phyloP scores from a whole-genome alignment of 2,888 invertebrate genomes.

The Chymomyza amoena region DNA sequence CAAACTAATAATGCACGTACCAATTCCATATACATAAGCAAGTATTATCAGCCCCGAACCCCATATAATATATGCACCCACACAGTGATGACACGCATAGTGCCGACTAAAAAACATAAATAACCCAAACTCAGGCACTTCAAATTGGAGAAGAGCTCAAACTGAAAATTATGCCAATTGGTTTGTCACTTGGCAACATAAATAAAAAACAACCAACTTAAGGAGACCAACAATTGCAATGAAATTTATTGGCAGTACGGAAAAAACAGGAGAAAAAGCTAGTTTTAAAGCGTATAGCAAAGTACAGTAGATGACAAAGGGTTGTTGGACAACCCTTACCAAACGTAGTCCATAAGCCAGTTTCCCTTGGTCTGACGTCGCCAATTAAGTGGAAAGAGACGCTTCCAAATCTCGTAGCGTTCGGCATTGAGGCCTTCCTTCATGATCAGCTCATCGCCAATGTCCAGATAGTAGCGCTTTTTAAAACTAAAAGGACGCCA shows the following conservation, averaged over 20 bases:
- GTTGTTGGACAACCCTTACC: background rate
- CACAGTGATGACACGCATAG: constrained; percentile 65
- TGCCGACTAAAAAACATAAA: constrained; percentile 25
- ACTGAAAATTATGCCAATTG: constrained; percentile 61
- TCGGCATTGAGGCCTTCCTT: constrained; percentile 72
- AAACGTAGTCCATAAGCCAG: constrained; percentile 56
- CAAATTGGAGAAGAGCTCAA: constrained; percentile 60
- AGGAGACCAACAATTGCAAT: constrained; percentile 21
- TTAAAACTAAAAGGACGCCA: constrained; percentile 77
- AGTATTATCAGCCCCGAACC: constrained; percentile 11
- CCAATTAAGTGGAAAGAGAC: constrained; percentile 76
- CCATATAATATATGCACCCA: constrained; percentile 68
- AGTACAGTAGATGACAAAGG: constrained; percentile 52
- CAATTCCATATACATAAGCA: constrained; percentile 22
- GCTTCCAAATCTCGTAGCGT: constrained; percentile 77
- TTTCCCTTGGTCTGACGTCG: constrained; percentile 70
- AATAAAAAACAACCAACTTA: constrained; percentile 4
- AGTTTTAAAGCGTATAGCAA: background rate
- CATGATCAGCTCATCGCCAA: constrained; percentile 72
- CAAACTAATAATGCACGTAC: constrained; percentile 53
- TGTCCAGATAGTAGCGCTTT: constrained; percentile 76
- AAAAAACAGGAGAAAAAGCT: background rate
- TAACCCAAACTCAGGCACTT: constrained; percentile 37
- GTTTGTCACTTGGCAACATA: constrained; percentile 63
- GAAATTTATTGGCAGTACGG: background rate